Evolutionary conservation across 2,113 vertebrate species (phyloP), one percentile per base, ranked within the genome.

Genomic region (Eublepharis macularius): DNA sequence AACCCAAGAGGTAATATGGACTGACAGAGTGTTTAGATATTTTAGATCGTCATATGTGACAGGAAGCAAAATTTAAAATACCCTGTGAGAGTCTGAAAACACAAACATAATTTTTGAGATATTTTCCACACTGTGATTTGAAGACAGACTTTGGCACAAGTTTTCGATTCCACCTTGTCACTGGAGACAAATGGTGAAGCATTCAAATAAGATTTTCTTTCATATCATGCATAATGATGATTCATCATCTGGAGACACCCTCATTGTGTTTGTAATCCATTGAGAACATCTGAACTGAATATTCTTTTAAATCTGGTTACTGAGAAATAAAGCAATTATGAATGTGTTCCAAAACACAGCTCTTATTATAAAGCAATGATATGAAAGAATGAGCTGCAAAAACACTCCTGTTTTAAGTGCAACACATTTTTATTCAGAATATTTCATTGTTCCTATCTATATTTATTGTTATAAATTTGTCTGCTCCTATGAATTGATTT

Each of bases 21-120:
- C 84, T 95, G 94, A 94, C 92, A 95, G 89, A 78, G 66, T 76
- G 77, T 88, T 92, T 91, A 88, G 84, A 72, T 66, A 68, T 86
- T 68, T 85, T 69, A 86, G 66, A 76, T 86, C 86, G 83, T 78
- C 77, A 76, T 90, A 86, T 90, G 85, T 92, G 90, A 85, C 78
- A 89, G 70, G 85, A 86, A 91, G 79, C 87, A 91, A 91, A 86
- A 86, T 90, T 88, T 88, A 90, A 85, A 85, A 81, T 79, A 78
- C 79, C 85, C 70, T 60, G 3, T 69, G 82, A 87, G 83, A 89
- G 49, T 76, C 47, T 85, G 87, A 91, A 83, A 65, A 83, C 76
- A 82, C 36, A 75, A 13, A 86, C 72, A 51, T 78, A 72, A 24
- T 80, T 16, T 2, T 7, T 80, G 90, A 86, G 86, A 41, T 80